Evolutionary conservation across 1,140 invertebrate genomes (phyloP).

Genomic region (Drosophila santomea): DNA sequence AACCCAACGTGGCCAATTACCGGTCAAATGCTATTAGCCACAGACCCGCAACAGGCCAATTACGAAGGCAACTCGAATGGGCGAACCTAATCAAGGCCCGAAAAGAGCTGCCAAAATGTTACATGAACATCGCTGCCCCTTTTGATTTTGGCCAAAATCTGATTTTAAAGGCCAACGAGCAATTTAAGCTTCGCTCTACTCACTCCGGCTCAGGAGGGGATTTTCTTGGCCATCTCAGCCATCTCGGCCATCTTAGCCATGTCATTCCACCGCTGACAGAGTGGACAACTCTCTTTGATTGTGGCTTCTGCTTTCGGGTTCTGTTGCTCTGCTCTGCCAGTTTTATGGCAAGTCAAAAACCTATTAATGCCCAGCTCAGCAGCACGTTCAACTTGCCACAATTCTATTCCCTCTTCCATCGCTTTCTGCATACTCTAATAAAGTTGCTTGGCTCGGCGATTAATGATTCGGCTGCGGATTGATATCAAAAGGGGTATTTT

Average conservation of each 20-base stretch:
- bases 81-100: conserved; percentile 51
- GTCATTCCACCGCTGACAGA: conserved; percentile 32
- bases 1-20: conserved; percentile 48
- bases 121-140: conserved; percentile 29
- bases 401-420: conserved; percentile 54
- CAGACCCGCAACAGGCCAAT: conserved; percentile 59
- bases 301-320: conserved; percentile 41
- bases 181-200: conserved; percentile 47
- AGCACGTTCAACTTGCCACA: conserved; percentile 81
- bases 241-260: conserved; percentile 24
- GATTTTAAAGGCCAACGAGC: conserved; percentile 56
- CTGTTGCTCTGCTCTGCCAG: conserved; percentile 6
- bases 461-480: conserved; percentile 28
- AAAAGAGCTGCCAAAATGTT: conserved; percentile 43
- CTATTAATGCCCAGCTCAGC: conserved; percentile 74
- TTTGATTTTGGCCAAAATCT: conserved; percentile 62
- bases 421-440: conserved; percentile 36
- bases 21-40: conserved; percentile 58
- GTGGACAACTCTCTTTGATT: conserved; percentile 33
- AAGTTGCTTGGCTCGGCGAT: conserved; percentile 26
- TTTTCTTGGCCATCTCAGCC: conserved; percentile 34
- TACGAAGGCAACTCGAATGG: conserved; percentile 34
- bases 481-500: conserved; percentile 18
- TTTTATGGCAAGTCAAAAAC: conserved; percentile 80
- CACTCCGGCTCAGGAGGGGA: conserved; percentile 36